Evolutionary conservation across 2,888 invertebrate genomes (phyloP), one percentile per base, ranked within the genome.

Genomic region (Brachypalpus laphriformis): DNA sequence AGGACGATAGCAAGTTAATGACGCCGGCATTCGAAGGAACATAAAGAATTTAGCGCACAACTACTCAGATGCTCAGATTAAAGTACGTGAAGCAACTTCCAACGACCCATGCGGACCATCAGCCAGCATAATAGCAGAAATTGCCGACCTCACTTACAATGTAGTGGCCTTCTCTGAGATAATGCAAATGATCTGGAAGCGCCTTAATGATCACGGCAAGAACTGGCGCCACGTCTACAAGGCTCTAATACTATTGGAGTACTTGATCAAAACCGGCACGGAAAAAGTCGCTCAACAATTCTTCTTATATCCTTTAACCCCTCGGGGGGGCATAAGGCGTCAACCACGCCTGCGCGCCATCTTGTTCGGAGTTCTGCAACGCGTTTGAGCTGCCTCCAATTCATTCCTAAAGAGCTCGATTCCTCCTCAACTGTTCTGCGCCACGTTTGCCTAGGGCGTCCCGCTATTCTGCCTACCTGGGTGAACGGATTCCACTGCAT

Each of bases 81-180:
- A 99, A 93, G 99, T 99, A 89, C 96, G 99, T 89, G 99, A 99
- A 93, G 99, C 99, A 11, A 99, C 99, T 70, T 98, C 98, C 88
- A 99, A 99, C 93, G 99, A 99, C 93, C 99, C 99, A 90, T 99
- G 99, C 99, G 99, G 99, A 89, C 99, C 99, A 0, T 98, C 98
- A 87, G 98, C 98, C 90, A 99, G 99, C 0, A 94, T 99, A 71
- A 99, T 99, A 99, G 97, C 98, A 89, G 99, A 99, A 94, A 97
- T 99, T 90, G 99, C 99, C 90, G 99, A 99, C 93, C 94, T 99
- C 90, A 99, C 99, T 3, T 98, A 99, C 94, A 99, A 99, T 93
- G 98, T 99, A 86, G 98, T 99, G 91, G 99, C 99, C 65, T 99
- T 99, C 93, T 98, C 98, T 20, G 99, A 99, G 93, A 99, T 99